Evolutionary conservation across 2,797 vertebrate species (phyloP).

Genomic region (Columba guinea): DNA sequence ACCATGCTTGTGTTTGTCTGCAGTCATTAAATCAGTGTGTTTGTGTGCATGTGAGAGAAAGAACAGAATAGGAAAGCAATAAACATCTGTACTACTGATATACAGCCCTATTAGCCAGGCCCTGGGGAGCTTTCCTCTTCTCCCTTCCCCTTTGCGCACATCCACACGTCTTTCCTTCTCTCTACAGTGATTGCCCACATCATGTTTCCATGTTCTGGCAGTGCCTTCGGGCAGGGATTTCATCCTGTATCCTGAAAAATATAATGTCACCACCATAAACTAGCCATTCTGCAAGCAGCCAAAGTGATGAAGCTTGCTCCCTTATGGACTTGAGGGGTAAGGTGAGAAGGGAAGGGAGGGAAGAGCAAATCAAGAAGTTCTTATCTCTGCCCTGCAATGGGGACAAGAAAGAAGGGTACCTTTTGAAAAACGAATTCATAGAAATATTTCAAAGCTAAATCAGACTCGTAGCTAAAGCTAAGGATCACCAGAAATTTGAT

Average conservation of each 20-base stretch:
- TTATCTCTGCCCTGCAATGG: not conserved
- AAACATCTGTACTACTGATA: slow-evolving; percentile 12
- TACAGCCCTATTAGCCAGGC: not conserved
- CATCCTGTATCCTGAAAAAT: not conserved
- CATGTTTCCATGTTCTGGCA: not conserved
- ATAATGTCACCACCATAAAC: not conserved
- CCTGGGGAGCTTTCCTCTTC: not conserved
- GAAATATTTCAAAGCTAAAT: not conserved
- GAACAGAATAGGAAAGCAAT: not conserved
- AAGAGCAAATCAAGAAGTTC: not conserved
- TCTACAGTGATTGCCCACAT: not conserved
- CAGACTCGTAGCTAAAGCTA: not conserved
- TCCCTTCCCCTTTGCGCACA: not conserved
- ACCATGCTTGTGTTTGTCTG: not conserved
- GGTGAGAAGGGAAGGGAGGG: not conserved
- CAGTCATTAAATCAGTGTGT: not conserved
- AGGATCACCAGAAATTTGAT: not conserved
- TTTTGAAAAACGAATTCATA: not conserved
- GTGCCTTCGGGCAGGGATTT: not conserved
- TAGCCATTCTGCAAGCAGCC: not conserved
- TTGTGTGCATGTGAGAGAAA: not conserved
- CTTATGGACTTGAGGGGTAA: not conserved
- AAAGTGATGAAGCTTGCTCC: not conserved
- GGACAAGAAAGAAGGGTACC: not conserved
- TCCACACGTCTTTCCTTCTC: not conserved